Percentiles rank a stretch among this genome's conserved stretches.
Evolutionary conservation across 2,888 invertebrate species (phyloP).

Genomic region (Oscheius myriophilus): DNA sequence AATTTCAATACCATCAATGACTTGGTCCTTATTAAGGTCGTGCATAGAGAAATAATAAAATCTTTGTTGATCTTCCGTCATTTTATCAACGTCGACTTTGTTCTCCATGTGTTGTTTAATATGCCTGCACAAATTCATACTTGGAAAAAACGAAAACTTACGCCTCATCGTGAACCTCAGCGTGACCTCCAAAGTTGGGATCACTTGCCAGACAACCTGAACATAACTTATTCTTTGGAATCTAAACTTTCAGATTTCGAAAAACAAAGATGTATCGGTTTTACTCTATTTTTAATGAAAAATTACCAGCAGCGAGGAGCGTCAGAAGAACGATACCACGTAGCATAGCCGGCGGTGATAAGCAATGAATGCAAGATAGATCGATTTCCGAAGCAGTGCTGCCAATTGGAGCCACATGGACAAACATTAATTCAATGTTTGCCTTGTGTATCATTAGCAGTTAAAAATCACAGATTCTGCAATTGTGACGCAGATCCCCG

Average conservation of each 20-base stretch:
- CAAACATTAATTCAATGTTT: slow-evolving; percentile 11
- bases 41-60: slow-evolving; percentile 98
- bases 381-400: slow-evolving; percentile 21
- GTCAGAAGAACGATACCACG: not conserved
- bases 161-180: slow-evolving; percentile 25
- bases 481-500: no score
- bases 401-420: slow-evolving; percentile 5
- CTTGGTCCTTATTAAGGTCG: slow-evolving; percentile 92
- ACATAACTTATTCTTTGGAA: not conserved
- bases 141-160: not conserved
- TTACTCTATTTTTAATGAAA: not conserved
- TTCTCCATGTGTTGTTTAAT: slow-evolving; percentile 92
- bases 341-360: slow-evolving; percentile 18
- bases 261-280: not conserved
- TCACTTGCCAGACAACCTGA: not conserved
- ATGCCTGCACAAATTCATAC: slow-evolving; percentile 77
- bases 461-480: no score
- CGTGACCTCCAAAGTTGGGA: slow-evolving; percentile 15
- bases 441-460: no score
- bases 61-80: slow-evolving; percentile 89
- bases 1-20: slow-evolving; percentile 90
- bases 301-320: not conserved
- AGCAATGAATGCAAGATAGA: slow-evolving; percentile 12
- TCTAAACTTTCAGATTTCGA: not conserved
- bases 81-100: slow-evolving; percentile 83